phyloP scores from a whole-genome alignment of 2,113 vertebrate species.

The Pheucticus melanocephalus region DNA sequence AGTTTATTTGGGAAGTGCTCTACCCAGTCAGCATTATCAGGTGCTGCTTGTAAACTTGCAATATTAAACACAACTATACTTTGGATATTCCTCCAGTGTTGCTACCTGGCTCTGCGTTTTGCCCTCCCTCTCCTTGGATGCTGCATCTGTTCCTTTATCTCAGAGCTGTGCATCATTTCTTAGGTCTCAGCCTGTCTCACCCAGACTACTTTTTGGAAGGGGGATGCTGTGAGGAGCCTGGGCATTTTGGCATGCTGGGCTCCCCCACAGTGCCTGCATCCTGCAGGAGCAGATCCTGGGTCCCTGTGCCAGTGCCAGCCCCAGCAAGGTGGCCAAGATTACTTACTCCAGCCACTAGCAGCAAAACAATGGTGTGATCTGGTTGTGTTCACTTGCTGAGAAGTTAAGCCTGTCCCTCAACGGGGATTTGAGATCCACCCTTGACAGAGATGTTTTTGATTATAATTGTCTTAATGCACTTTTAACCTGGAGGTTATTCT shows the following conservation, averaged over 20 bases:
- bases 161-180: background rate
- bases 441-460: background rate
- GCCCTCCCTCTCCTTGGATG: background rate
- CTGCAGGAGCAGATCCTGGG: background rate
- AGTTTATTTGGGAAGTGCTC: background rate
- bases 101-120: background rate
- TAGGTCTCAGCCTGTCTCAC: background rate
- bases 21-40: background rate
- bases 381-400: background rate
- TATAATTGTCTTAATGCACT: background rate
- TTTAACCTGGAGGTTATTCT: constrained; percentile 24
- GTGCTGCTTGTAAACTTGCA: background rate
- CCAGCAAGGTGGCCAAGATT: background rate
- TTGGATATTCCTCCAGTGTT: background rate
- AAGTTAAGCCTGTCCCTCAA: background rate
- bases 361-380: background rate
- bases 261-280: background rate
- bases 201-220: background rate
- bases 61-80: background rate
- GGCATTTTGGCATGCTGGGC: background rate
- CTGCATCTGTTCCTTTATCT: background rate
- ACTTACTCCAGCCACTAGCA: background rate
- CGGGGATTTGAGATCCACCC: background rate
- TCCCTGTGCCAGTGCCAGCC: background rate
- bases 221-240: background rate